Evolutionary conservation across 2,888 invertebrate genomes (phyloP).

Genomic region (Aporophyla nigra): DNA sequence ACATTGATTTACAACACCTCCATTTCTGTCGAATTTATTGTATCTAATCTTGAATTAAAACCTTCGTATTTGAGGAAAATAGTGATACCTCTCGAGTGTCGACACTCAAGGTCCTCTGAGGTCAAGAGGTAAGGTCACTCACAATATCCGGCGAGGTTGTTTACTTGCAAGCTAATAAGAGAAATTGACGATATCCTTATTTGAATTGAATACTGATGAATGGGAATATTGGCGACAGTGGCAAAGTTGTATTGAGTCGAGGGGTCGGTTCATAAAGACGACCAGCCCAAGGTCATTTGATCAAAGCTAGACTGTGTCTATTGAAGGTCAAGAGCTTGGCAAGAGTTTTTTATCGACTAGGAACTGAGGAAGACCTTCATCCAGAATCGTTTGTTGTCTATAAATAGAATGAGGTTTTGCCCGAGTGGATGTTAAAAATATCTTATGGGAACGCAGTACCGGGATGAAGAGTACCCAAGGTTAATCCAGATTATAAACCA

Average conservation of each 20-base stretch:
- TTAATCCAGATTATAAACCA: too few relatives aligned
- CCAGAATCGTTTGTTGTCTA: background rate
- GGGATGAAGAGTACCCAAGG: too few relatives aligned
- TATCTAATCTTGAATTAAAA: constrained; percentile 15
- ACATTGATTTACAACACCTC: background rate
- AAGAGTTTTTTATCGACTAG: background rate
- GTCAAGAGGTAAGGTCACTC: constrained; percentile 38
- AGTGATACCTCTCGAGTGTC: constrained; percentile 30
- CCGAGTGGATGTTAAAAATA: too few relatives aligned
- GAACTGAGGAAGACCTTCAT: background rate
- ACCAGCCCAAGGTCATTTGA: background rate
- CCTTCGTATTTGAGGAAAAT: constrained; percentile 42
- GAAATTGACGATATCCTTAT: constrained; percentile 38
- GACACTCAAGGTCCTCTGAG: constrained; percentile 35
- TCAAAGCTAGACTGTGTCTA: background rate
- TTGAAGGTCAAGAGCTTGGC: background rate
- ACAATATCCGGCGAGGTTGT: constrained; percentile 37
- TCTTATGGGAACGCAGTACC: too few relatives aligned
- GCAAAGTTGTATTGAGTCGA: background rate
- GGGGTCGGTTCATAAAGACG: background rate
- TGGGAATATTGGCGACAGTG: background rate
- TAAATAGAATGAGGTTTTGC: background rate
- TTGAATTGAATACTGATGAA: constrained; percentile 11
- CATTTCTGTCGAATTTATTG: background rate
- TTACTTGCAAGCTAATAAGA: constrained; percentile 27